A percentile compares a stretch with the other conserved stretches of the same genome.
These are phyloP conservation scores for Heteromurus nitidus DNA, from an alignment of 2,888 invertebrate species.

Conservation along the genomic window DNA sequence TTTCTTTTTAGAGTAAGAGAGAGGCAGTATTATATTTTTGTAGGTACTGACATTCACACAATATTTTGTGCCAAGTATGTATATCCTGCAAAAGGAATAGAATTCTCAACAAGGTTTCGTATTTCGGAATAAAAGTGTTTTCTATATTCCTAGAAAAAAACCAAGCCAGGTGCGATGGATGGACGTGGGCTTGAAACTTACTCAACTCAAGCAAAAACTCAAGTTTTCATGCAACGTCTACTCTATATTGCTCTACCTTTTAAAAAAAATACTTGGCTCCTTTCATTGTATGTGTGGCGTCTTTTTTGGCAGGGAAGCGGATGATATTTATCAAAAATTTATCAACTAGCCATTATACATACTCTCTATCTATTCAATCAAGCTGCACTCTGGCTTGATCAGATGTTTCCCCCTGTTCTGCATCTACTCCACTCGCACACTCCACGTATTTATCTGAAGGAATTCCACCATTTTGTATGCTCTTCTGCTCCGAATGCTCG, in stretches of 20 bases:
- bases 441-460: too few species aligned
- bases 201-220: background rate
- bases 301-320: constrained; percentile 24
- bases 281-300: constrained; percentile 16
- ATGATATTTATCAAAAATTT: constrained; percentile 59
- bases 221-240: background rate
- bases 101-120: background rate
- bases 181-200: constrained; percentile 12
- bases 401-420: background rate
- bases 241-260: background rate
- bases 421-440: background rate
- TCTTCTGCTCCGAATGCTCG: background rate
- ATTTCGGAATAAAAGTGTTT: too few species aligned
- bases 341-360: constrained; percentile 28
- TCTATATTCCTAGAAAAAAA: too few species aligned
- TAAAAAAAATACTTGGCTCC: background rate
- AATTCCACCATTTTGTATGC: background rate
- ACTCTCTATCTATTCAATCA: background rate
- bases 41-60: too few species aligned
- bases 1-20: too few species aligned
- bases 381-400: constrained; percentile 5
- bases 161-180: constrained; percentile 27
- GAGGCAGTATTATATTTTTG: too few species aligned
- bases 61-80: too few species aligned
- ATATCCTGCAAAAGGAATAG: background rate